phyloP scores from a whole-genome alignment of 2,797 vertebrate species.

The Emydoidea blandingii region DNA sequence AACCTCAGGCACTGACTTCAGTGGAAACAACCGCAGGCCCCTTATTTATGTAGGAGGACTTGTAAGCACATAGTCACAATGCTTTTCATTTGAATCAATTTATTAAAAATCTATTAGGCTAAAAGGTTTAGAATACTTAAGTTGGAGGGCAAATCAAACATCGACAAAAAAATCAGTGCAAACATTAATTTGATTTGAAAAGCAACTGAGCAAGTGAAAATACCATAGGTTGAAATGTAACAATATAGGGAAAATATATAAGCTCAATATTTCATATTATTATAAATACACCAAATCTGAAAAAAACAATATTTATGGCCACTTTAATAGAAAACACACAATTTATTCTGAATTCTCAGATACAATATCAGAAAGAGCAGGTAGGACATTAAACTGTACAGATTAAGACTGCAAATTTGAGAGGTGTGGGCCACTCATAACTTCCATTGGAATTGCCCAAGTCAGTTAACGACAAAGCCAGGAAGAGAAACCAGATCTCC shows the following conservation, averaged over 20 bases:
- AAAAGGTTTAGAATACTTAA: slow-evolving; percentile 66
- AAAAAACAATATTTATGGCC: neutral
- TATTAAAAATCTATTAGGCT: slow-evolving; percentile 42
- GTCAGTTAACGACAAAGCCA: slow-evolving; percentile 20
- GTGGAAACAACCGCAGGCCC: slow-evolving; percentile 44
- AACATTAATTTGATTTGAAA: slow-evolving; percentile 40
- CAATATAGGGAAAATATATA: slow-evolving; percentile 48
- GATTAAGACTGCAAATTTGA: neutral
- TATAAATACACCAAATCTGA: slow-evolving; percentile 14
- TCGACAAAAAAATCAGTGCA: slow-evolving; percentile 51
- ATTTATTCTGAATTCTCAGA: neutral
- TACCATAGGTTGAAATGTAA: slow-evolving; percentile 32
- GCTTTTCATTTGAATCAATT: slow-evolving; percentile 62
- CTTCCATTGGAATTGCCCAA: neutral
- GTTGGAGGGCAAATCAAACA: slow-evolving; percentile 54
- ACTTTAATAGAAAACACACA: neutral
- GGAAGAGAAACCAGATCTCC: slow-evolving; percentile 17
- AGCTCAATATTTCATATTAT: slow-evolving; percentile 44
- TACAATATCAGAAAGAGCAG: neutral
- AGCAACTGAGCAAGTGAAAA: slow-evolving; percentile 20
- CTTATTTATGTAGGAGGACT: slow-evolving; percentile 57
- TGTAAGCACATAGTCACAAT: slow-evolving; percentile 61
- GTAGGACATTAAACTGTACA: neutral
- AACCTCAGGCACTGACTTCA: slow-evolving; percentile 24
- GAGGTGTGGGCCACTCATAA: neutral